phyloP scores from a whole-genome alignment of 2,797 vertebrate species.

The Lagocephalus sceleratus region DNA sequence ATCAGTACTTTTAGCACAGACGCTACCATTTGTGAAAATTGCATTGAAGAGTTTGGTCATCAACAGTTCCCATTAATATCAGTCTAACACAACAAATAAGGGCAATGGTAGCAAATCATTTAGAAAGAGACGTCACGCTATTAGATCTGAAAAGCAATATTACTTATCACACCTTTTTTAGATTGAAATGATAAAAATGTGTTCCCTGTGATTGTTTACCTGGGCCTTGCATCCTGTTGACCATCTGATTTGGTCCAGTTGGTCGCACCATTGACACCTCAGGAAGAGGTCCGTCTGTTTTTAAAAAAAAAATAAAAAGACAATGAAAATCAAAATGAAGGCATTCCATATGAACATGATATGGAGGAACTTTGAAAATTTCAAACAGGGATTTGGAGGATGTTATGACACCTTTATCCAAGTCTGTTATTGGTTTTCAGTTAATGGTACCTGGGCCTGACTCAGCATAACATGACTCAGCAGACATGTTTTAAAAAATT shows the following conservation, averaged over 20 bases:
- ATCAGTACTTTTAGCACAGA: background rate
- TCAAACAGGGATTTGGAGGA: background rate
- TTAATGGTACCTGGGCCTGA: no score
- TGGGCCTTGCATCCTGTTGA: slow-evolving; percentile 85
- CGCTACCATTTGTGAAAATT: background rate
- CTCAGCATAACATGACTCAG: no score
- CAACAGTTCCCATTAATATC: background rate
- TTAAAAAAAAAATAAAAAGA: slow-evolving; percentile 11
- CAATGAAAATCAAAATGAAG: background rate
- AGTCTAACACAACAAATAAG: no score
- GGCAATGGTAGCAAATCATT: background rate
- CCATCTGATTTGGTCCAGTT: slow-evolving; percentile 89
- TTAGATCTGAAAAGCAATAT: background rate
- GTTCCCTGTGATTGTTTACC: slow-evolving; percentile 46
- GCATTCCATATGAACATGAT: background rate
- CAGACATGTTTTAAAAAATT: no score
- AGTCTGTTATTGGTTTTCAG: background rate
- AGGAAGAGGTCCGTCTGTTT: slow-evolving; percentile 85
- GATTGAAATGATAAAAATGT: background rate
- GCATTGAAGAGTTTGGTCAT: background rate
- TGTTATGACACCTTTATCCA: background rate
- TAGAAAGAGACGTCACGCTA: background rate
- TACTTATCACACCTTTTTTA: background rate
- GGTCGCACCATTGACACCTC: slow-evolving; percentile 88
- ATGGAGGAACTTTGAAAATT: background rate